Conservation (phyloP, 2,113 vertebrate genomes). For the Podarcis muralis region DNA sequence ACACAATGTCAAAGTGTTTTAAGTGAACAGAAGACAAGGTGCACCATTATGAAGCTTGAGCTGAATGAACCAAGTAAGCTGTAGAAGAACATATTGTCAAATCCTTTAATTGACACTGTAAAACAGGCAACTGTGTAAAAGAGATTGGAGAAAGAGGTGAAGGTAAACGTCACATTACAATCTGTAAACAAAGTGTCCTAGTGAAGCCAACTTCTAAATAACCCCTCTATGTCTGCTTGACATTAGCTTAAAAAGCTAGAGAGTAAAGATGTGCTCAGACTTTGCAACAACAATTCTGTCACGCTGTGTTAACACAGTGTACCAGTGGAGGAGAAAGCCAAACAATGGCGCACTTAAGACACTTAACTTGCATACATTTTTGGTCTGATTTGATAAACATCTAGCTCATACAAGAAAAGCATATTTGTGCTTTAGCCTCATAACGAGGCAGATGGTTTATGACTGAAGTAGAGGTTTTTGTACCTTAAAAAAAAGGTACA, state of each 20-base stretch:
- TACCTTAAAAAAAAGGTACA: conserved; percentile 47
- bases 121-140: conserved; percentile 58
- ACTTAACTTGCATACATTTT: not conserved
- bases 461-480: conserved; percentile 42
- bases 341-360: not conserved
- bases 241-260: conserved; percentile 35
- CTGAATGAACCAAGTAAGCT: conserved; percentile 40
- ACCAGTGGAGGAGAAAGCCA: conserved; percentile 23
- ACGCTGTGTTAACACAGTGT: conserved; percentile 29
- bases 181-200: conserved; percentile 56
- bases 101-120: conserved; percentile 66
- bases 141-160: conserved; percentile 19
- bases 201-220: conserved; percentile 43
- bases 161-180: conserved; percentile 50
- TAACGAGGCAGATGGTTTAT: conserved; percentile 53
- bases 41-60: not conserved
- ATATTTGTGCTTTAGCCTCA: conserved; percentile 53
- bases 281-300: conserved; percentile 43
- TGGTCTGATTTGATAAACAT: conserved; percentile 49
- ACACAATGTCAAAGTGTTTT: not conserved
- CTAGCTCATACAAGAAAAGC: conserved; percentile 28
- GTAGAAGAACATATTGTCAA: conserved; percentile 48
- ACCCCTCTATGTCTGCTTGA: conserved; percentile 15
- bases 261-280: conserved; percentile 21
- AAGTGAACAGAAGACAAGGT: not conserved